These are phyloP conservation scores for Dendrolimus pini DNA, from an alignment of 2,888 invertebrate species.

Conservation along the genomic window DNA sequence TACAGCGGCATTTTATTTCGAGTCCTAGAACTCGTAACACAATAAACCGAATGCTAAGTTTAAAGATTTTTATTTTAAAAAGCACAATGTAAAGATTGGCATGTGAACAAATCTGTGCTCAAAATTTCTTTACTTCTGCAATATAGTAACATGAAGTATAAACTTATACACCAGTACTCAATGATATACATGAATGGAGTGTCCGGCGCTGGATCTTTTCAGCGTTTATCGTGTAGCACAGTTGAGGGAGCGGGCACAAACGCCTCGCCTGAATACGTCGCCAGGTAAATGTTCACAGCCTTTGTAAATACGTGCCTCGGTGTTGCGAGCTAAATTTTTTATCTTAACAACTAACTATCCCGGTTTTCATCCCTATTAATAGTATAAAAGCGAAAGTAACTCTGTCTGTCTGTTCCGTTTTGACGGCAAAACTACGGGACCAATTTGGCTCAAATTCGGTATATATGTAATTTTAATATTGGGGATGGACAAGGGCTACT, in stretches of 20 bases:
- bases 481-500: no score
- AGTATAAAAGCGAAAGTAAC: no score
- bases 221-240: conserved; percentile 50
- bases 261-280: conserved; percentile 35
- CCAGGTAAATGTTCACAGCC: conserved; percentile 36
- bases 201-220: conserved; percentile 60
- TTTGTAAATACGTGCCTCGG: conserved; percentile 30
- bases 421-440: no score
- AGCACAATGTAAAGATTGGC: no score
- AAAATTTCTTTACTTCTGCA: conserved; percentile 37
- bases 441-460: no score
- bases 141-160: conserved; percentile 35
- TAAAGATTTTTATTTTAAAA: no score
- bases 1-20: no score
- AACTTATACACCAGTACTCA: conserved; percentile 27
- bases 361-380: background rate
- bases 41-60: no score
- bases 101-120: conserved; percentile 8
- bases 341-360: conserved; percentile 29
- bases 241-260: conserved; percentile 50
- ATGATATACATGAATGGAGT: conserved; percentile 64
- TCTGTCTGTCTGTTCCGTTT: no score
- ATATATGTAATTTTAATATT: no score
- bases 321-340: conserved; percentile 26
- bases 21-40: no score